phyloP scores from a whole-genome alignment of 2,888 invertebrate species.

The Cryptophagus acutangulus region DNA sequence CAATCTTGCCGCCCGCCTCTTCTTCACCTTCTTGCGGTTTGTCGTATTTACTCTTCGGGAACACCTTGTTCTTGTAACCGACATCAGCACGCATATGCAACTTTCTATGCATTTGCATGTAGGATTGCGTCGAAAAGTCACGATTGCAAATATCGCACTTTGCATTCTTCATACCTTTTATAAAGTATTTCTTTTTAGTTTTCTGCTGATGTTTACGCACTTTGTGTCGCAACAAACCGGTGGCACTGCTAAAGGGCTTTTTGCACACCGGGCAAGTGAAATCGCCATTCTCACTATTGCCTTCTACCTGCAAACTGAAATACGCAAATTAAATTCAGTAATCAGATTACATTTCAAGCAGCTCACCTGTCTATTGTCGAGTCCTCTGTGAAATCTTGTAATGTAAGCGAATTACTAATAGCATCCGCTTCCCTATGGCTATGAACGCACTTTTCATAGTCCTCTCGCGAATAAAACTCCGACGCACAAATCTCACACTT shows the following conservation, averaged over 20 bases:
- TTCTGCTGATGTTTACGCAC: slow-evolving; percentile 41
- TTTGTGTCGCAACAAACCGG: slow-evolving; percentile 40
- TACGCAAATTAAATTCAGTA: no score
- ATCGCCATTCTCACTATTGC: slow-evolving; percentile 30
- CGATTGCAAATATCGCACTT: slow-evolving; percentile 45
- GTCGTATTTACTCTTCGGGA: slow-evolving; percentile 36
- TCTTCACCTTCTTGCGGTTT: slow-evolving; percentile 13
- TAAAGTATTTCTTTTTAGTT: slow-evolving; percentile 41
- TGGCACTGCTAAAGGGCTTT: slow-evolving; percentile 36
- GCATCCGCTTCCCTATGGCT: slow-evolving; percentile 32
- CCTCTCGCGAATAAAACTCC: slow-evolving; percentile 34
- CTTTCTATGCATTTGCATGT: slow-evolving; percentile 43
- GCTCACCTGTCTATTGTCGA: no score
- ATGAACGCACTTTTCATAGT: slow-evolving; percentile 36
- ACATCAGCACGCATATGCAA: slow-evolving; percentile 39
- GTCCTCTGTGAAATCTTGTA: slow-evolving; percentile 35
- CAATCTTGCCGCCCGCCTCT: slow-evolving; percentile 2
- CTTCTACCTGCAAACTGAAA: slow-evolving; percentile 20
- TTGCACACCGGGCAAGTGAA: slow-evolving; percentile 38
- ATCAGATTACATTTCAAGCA: slow-evolving; percentile 17
- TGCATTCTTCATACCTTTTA: slow-evolving; percentile 45
- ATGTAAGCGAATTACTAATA: slow-evolving; percentile 36
- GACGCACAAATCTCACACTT: slow-evolving; percentile 39
- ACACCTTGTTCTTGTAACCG: slow-evolving; percentile 41
- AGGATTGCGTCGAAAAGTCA: slow-evolving; percentile 43